phyloP scores from a whole-genome alignment of 2,797 vertebrate genomes.

The Silurus aristotelis region DNA sequence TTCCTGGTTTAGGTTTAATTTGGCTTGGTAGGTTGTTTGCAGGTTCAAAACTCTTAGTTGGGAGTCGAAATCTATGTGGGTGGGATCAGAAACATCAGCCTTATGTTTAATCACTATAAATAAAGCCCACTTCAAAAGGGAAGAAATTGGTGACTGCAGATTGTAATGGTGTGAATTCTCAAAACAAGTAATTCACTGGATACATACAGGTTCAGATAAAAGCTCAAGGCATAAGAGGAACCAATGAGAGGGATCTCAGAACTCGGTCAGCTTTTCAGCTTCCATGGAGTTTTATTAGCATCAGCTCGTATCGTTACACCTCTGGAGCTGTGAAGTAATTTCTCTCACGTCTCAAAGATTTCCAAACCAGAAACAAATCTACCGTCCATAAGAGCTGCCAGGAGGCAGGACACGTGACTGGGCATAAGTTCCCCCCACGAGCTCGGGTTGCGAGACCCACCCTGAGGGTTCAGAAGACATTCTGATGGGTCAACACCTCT shows the following conservation, averaged over 20 bases:
- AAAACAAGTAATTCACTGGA: not conserved
- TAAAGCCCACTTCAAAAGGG: not conserved
- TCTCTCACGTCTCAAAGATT: not conserved
- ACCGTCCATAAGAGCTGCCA: not conserved
- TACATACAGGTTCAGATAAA: not conserved
- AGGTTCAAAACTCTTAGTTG: not conserved
- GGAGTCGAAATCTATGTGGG: not conserved
- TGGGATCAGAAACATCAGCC: not conserved
- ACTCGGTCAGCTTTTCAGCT: not conserved
- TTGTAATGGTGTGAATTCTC: not conserved
- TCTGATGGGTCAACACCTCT: slow-evolving; percentile 65
- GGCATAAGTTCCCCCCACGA: not conserved
- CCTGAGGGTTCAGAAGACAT: slow-evolving; percentile 48
- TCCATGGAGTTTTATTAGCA: not conserved
- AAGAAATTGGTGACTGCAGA: not conserved
- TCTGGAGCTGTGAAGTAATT: not conserved
- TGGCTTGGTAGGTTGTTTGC: not conserved
- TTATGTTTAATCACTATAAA: not conserved
- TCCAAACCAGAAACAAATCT: not conserved
- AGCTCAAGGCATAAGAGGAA: not conserved
- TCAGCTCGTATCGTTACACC: not conserved
- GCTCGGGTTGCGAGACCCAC: slow-evolving; percentile 44
- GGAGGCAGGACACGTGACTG: not conserved
- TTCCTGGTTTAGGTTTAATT: not conserved
- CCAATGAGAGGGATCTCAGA: not conserved